Percentiles rank a stretch among this genome's conserved stretches.
Conservation (phyloP, 2,797 vertebrate genomes). For the Glossophaga mutica region DNA sequence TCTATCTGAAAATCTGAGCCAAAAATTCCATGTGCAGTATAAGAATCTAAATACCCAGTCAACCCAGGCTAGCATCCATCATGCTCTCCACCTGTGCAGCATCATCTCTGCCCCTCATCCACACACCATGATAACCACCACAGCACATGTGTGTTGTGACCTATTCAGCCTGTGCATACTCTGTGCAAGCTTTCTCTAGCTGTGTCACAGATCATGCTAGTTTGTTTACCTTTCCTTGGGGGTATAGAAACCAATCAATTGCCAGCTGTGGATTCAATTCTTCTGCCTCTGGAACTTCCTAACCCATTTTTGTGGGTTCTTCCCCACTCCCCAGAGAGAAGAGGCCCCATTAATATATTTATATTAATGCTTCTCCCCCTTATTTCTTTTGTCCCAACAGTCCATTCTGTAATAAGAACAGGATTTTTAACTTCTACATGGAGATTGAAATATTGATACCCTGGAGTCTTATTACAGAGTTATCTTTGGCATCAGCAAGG, state of each 20-base stretch:
- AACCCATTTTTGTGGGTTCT: background rate
- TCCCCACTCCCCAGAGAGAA: background rate
- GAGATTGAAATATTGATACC: background rate
- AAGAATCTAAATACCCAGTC: background rate
- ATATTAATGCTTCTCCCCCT: background rate
- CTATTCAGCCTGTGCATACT: background rate
- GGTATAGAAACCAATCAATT: background rate
- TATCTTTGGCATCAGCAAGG: background rate
- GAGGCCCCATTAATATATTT: background rate
- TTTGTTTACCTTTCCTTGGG: background rate
- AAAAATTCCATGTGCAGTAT: background rate
- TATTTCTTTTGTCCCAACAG: background rate
- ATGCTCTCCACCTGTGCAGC: background rate
- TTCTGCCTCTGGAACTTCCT: background rate
- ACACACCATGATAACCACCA: background rate
- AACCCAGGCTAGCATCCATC: background rate
- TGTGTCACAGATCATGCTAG: background rate
- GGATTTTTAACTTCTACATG: background rate
- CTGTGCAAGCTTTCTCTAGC: background rate
- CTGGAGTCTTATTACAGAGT: background rate
- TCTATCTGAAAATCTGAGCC: no score
- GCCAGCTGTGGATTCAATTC: background rate
- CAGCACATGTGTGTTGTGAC: background rate
- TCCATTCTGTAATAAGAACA: background rate
- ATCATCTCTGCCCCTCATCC: background rate